Percentiles rank a stretch among this genome's conserved stretches.
These are phyloP conservation scores for Antheraea yamamai DNA, from an alignment of 2,888 invertebrate species.

Conservation along the genomic window DNA sequence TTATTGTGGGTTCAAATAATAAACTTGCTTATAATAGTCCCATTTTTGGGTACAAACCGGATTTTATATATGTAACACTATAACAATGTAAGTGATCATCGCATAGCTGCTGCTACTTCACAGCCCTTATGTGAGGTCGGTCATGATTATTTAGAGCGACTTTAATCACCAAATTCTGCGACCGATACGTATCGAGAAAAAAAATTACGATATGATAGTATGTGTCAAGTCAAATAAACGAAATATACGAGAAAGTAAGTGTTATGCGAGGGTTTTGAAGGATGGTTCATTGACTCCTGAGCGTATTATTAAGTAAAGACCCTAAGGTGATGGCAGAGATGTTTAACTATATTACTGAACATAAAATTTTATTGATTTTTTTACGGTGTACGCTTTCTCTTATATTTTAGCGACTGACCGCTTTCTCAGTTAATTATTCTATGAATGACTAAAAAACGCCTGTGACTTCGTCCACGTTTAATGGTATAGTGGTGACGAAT, in stretches of 20 bases:
- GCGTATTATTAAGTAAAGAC: neutral
- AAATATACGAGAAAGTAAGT: neutral
- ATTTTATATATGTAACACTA: neutral
- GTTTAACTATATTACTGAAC: neutral
- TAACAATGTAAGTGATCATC: neutral
- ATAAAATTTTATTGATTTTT: constrained; percentile 3
- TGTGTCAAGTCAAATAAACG: neutral
- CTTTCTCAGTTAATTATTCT: neutral
- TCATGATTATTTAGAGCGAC: constrained; percentile 47
- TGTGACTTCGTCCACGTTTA: neutral
- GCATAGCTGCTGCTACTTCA: neutral
- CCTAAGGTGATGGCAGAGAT: neutral
- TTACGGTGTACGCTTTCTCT: neutral
- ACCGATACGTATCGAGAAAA: constrained; percentile 43
- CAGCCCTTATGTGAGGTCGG: constrained; percentile 41
- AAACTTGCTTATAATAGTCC: too few species aligned
- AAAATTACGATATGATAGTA: neutral
- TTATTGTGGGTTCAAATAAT: neutral
- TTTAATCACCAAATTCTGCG: constrained; percentile 50
- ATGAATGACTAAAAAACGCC: neutral
- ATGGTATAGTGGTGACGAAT: too few species aligned
- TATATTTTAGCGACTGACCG: neutral
- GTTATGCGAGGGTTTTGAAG: neutral
- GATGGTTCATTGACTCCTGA: neutral
- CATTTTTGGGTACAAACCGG: too few species aligned